Conservation (phyloP, 2,888 invertebrate species). For the Saturnia pavonia region DNA sequence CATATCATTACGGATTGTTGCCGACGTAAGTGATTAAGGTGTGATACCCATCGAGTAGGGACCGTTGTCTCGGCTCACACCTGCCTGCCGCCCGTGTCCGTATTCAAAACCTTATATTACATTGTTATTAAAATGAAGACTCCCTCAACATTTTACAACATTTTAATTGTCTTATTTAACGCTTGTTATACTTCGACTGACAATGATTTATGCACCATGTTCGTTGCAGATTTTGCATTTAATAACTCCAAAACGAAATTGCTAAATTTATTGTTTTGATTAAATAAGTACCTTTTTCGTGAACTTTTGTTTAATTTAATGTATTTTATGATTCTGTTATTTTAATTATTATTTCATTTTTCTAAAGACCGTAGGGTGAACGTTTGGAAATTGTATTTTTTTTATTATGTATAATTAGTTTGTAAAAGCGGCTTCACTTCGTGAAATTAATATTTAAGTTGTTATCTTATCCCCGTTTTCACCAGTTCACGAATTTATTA, state of each 20-base stretch:
- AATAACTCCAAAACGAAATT: not conserved
- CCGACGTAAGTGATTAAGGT: conserved; percentile 64
- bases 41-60: conserved; percentile 54
- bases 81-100: conserved; percentile 46
- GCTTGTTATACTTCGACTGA: conserved; percentile 57
- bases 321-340: not conserved
- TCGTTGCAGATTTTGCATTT: conserved; percentile 30
- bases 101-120: conserved; percentile 63
- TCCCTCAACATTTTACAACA: conserved; percentile 62
- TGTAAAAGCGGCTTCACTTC: not conserved
- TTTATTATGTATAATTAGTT: no score
- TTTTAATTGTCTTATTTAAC: conserved; percentile 71
- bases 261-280: not conserved
- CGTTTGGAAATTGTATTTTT: no score
- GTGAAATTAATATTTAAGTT: not conserved
- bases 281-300: not conserved
- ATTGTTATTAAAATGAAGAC: conserved; percentile 62
- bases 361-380: no score
- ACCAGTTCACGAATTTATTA: no score
- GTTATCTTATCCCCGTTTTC: not conserved
- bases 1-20: conserved; percentile 65
- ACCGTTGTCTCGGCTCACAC: conserved; percentile 51
- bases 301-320: not conserved
- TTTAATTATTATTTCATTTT: not conserved
- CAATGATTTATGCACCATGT: conserved; percentile 47